phyloP scores from a whole-genome alignment of 2,888 invertebrate genomes.

The Bellardia bayeri region DNA sequence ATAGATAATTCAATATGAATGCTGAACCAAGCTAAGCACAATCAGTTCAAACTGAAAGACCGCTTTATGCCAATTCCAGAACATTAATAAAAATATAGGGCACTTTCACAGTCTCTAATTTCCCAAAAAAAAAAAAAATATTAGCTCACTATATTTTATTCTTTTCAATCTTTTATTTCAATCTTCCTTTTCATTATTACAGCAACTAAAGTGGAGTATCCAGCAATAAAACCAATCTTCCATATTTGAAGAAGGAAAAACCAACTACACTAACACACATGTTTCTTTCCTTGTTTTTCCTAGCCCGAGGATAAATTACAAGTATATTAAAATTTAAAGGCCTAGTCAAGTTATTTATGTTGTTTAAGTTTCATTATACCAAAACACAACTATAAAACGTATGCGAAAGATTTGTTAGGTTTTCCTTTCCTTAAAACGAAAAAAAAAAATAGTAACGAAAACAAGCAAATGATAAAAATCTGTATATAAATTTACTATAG shows the following conservation, averaged over 20 bases:
- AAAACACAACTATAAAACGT: not conserved
- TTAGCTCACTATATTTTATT: no score
- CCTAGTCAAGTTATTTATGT: constrained; percentile 69
- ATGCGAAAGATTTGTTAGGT: not conserved
- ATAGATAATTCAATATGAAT: no score
- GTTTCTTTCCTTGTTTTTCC: constrained; percentile 11
- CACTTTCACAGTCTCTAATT: not conserved
- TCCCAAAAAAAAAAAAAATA: not conserved
- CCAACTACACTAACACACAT: constrained; percentile 1
- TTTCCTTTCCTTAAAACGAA: constrained; percentile 14
- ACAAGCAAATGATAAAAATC: constrained; percentile 60
- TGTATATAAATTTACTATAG: constrained; percentile 62
- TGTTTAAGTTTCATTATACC: constrained; percentile 50
- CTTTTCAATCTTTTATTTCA: no score
- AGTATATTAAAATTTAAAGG: constrained; percentile 68
- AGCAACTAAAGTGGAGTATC: constrained; percentile 7
- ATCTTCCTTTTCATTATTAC: constrained; percentile 4
- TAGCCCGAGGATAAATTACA: constrained; percentile 57
- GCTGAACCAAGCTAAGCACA: no score
- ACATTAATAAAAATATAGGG: not conserved
- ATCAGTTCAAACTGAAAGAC: no score
- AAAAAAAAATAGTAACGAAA: constrained; percentile 32
- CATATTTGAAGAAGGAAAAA: constrained; percentile 11
- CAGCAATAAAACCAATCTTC: constrained; percentile 43
- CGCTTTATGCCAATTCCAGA: no score